phyloP scores from a whole-genome alignment of 2,113 vertebrate species.

The Clupea harengus region DNA sequence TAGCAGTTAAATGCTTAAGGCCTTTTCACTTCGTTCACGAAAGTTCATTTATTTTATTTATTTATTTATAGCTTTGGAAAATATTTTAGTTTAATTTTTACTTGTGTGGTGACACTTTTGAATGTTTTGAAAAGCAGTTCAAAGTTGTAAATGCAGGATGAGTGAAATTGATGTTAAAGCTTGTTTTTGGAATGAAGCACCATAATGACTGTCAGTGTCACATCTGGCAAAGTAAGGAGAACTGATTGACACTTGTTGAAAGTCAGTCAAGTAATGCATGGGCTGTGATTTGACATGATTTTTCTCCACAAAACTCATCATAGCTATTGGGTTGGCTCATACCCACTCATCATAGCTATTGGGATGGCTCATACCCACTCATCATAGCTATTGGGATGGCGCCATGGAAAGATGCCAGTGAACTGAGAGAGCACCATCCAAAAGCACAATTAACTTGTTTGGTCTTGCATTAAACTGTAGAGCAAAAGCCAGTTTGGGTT shows the following conservation, averaged over 20 bases:
- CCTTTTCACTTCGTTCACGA: neutral
- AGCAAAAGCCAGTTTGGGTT: neutral
- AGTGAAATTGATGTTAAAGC: neutral
- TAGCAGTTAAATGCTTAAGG: neutral
- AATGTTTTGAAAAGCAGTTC: neutral
- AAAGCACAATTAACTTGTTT: neutral
- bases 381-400: neutral
- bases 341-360: neutral
- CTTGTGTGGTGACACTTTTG: neutral
- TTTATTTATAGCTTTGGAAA: neutral
- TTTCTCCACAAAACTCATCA: neutral
- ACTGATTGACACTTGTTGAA: conserved; percentile 18
- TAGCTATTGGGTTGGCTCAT: no score
- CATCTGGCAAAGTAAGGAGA: neutral
- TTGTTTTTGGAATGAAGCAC: conserved; percentile 22
- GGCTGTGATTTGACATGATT: neutral
- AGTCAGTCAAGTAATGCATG: neutral
- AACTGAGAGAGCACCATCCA: neutral
- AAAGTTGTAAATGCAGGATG: neutral
- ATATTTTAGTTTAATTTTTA: neutral
- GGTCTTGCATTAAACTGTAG: neutral
- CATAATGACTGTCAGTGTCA: conserved; percentile 17
- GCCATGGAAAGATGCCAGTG: neutral
- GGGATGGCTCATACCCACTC: neutral
- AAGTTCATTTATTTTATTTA: neutral